phyloP scores from a whole-genome alignment of 2,797 vertebrate species.

The Gastrophryne carolinensis region DNA sequence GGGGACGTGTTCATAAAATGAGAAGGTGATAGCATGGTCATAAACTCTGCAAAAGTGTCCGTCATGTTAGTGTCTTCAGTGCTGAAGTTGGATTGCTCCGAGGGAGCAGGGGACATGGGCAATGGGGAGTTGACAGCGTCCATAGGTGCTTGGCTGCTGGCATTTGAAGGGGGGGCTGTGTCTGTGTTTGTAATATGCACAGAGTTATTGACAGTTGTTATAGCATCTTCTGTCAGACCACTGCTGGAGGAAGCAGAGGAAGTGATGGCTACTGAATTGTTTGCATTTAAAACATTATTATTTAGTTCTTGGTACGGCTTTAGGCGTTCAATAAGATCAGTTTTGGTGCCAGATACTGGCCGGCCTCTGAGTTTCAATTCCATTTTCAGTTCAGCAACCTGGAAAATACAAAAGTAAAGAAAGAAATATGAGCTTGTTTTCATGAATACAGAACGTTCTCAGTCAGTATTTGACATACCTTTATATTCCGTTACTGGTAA shows the following conservation, averaged over 20 bases:
- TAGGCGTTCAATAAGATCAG: conserved; percentile 89
- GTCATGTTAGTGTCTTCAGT: conserved; percentile 73
- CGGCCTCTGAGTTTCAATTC: conserved; percentile 89
- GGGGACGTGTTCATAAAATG: conserved; percentile 72
- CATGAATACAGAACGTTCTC: background rate
- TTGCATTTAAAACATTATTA: conserved; percentile 58
- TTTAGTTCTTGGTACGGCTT: conserved; percentile 80
- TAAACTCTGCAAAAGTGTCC: conserved; percentile 72
- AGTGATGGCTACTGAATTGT: conserved; percentile 58
- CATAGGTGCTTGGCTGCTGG: conserved; percentile 45
- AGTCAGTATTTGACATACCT: background rate
- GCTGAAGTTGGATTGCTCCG: conserved; percentile 78
- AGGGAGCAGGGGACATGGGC: conserved; percentile 83
- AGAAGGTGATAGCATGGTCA: conserved; percentile 69
- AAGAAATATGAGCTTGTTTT: background rate
- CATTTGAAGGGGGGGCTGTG: conserved; percentile 50
- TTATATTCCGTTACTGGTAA: too few relatives aligned
- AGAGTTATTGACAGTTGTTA: conserved; percentile 61
- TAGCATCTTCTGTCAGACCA: conserved; percentile 60
- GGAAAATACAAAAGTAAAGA: conserved; percentile 24
- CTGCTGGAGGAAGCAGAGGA: conserved; percentile 58
- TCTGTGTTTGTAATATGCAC: conserved; percentile 63
- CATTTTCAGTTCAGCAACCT: conserved; percentile 95
- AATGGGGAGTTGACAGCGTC: conserved; percentile 74
- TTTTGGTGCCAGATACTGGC: conserved; percentile 94